Base-by-base conservation (phyloP, 2,888 invertebrate species). In the Lamproptera curius region DNA sequence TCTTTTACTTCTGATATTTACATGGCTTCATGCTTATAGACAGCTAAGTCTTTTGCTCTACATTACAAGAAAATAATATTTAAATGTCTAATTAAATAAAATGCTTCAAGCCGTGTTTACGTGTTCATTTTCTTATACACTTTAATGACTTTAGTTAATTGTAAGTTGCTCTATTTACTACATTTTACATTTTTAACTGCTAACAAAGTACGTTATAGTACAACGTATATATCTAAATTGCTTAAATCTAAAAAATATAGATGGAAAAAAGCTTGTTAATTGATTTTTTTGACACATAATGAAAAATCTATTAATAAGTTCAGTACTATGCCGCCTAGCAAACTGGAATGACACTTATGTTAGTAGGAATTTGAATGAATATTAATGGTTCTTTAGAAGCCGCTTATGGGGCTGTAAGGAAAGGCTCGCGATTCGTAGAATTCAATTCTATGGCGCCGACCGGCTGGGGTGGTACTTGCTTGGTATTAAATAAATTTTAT, bases 361-460 rank as follows among this genome's bases (percentile, higher is more conserved):
- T 45, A 13, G 41, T 44, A 45, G 44, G 16, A 44, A 44, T 23
- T 53, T 43, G 62, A 66, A 71, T 80, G 68, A 76, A 76, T 81
- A 79, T 77, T 80, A 76, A 83, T 76, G 73, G 68, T 58, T 56
- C 62, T 67, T 67, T 68, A 72, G 65, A 75, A 71, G 74, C 73
- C 63, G 65, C 52, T 57, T 63, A 68, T 66, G 72, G 76, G 70
- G 68, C 69, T 73, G 74, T 75, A 78, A 78, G 80, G 71, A 74
- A 76, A 67, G 63, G 74, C 72, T 65, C 62, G 55, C 59, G 55
- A 57, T 85, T 85, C 85, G 72, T 63, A 65, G 85, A 85, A 85
- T 68, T 71, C 75, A 72, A 80, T 80, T 75, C 70, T 61, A 61
- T 63, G 82, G 81, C 82, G 81, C 76, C 80, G 65, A 46, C 54